phyloP scores from a whole-genome alignment of 2,113 vertebrate species.

The Scopus umbretta region DNA sequence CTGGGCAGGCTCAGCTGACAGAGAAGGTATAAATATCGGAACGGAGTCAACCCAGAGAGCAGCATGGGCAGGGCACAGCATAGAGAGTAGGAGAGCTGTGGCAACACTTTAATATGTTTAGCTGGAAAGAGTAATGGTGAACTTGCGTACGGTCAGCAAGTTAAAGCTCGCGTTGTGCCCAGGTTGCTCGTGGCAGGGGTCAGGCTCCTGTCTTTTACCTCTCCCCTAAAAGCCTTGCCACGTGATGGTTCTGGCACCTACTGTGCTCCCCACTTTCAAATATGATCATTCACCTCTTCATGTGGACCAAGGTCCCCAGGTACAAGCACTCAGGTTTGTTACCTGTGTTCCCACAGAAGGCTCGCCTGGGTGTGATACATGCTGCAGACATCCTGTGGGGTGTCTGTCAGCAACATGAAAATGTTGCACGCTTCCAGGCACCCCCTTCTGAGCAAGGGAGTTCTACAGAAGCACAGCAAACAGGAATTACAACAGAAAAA shows the following conservation, averaged over 20 bases:
- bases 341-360: neutral
- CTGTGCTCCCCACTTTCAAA: neutral
- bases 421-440: neutral
- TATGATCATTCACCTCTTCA: neutral
- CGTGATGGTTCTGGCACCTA: neutral
- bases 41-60: neutral
- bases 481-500: neutral
- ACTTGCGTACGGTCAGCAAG: fast-evolving
- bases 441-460: neutral
- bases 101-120: neutral
- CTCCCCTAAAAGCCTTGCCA: neutral
- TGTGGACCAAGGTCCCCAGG: neutral
- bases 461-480: neutral
- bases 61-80: neutral
- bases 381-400: neutral
- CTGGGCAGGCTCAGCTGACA: neutral
- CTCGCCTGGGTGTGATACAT: neutral
- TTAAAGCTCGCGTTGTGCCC: neutral
- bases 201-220: neutral
- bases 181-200: neutral
- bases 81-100: neutral
- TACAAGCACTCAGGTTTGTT: neutral
- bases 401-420: neutral
- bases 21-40: neutral
- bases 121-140: neutral